Percentiles rank a stretch among this genome's conserved stretches.
Evolutionary conservation across 1,140 invertebrate genomes (phyloP).

Genomic region (Elysia chlorotica): DNA sequence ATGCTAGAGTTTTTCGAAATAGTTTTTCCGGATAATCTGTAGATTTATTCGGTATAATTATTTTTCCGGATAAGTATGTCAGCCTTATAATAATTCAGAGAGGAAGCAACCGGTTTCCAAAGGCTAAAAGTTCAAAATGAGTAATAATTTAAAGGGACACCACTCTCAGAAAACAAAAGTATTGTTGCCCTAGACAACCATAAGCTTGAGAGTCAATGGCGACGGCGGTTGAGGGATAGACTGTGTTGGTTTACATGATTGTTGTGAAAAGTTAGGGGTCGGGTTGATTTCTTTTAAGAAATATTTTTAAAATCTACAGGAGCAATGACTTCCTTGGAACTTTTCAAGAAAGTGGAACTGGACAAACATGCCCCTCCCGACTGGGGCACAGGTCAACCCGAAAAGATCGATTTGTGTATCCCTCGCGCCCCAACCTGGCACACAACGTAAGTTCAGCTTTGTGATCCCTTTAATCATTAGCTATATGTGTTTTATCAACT

Average conservation of each 20-base stretch:
- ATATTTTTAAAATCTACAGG: background rate
- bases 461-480: background rate
- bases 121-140: too few species aligned
- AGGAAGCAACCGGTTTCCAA: too few species aligned
- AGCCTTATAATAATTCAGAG: too few species aligned
- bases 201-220: background rate
- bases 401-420: background rate
- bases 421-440: background rate
- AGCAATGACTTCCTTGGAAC: background rate
- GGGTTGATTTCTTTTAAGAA: background rate
- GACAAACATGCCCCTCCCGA: background rate
- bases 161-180: background rate
- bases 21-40: too few species aligned
- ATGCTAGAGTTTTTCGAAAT: too few species aligned
- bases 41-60: too few species aligned
- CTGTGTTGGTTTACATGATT: background rate
- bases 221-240: background rate
- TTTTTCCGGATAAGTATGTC: too few species aligned
- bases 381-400: background rate
- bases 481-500: background rate
- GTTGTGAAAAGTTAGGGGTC: background rate
- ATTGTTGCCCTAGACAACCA: background rate
- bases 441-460: background rate
- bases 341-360: background rate
- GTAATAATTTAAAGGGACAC: too few species aligned